phyloP scores from a whole-genome alignment of 1,140 invertebrate species.

The Saccostrea echinata region DNA sequence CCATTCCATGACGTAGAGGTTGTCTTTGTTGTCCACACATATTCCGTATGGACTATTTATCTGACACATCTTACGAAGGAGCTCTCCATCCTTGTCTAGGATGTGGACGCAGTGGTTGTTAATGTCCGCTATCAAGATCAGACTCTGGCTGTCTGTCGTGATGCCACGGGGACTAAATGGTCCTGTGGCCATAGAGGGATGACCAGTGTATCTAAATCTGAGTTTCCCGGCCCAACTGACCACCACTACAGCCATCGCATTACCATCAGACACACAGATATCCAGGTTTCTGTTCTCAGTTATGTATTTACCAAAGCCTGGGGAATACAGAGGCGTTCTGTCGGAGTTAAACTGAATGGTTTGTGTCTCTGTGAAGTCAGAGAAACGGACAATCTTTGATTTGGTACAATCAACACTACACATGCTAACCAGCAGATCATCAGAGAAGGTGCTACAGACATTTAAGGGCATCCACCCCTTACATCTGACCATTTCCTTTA shows the following conservation, averaged over 20 bases:
- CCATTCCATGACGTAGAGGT: no score
- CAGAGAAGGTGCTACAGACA: neutral
- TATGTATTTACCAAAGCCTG: neutral
- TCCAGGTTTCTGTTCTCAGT: conserved; percentile 2
- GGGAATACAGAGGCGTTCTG: neutral
- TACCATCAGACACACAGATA: neutral
- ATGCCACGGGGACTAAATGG: neutral
- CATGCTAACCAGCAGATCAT: neutral
- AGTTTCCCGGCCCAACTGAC: neutral
- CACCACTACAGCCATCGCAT: neutral
- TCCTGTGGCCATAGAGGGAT: neutral
- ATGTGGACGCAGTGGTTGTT: neutral
- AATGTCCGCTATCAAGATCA: neutral
- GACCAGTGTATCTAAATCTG: neutral
- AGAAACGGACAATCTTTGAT: neutral
- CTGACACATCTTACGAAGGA: no score
- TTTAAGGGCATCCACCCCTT: neutral
- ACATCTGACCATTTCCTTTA: neutral
- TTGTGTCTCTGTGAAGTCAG: neutral
- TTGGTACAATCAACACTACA: neutral
- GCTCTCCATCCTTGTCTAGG: no score
- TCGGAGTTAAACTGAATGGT: neutral
- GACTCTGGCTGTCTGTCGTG: neutral
- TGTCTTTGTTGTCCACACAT: no score
- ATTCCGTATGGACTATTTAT: no score